phyloP scores from a whole-genome alignment of 2,113 vertebrate genomes.

The Otis tarda region DNA sequence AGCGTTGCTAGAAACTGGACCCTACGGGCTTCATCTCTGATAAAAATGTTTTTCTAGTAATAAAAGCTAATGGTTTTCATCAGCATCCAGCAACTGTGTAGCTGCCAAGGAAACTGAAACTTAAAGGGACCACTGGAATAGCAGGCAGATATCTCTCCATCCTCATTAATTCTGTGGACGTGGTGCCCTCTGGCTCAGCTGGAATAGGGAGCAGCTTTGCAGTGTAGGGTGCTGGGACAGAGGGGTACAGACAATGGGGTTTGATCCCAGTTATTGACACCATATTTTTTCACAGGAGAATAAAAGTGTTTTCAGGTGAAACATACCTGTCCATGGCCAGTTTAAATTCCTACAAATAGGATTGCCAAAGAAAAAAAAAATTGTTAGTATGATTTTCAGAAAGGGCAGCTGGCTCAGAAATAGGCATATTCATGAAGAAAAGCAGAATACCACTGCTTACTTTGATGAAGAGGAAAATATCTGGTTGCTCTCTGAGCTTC shows the following conservation, averaged over 20 bases:
- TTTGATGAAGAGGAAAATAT: slow-evolving; percentile 15
- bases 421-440: not conserved
- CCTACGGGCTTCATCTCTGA: not conserved
- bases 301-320: not conserved
- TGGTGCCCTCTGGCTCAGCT: not conserved
- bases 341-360: not conserved
- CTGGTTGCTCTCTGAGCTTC: not conserved
- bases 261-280: not conserved
- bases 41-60: not conserved
- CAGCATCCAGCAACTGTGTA: not conserved
- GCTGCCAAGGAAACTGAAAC: not conserved
- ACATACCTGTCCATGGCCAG: not conserved
- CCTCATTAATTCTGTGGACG: not conserved
- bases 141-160: not conserved
- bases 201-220: not conserved
- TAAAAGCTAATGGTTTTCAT: not conserved
- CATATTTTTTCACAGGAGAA: not conserved
- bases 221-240: not conserved
- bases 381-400: not conserved
- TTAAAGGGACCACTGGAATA: not conserved
- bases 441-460: not conserved
- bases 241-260: not conserved
- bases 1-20: not conserved
- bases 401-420: not conserved
- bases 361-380: not conserved